A percentile compares a stretch with the other conserved stretches of the same genome.
Evolutionary conservation across 1,140 invertebrate species (phyloP).

Genomic region (Aphelinus certus): DNA sequence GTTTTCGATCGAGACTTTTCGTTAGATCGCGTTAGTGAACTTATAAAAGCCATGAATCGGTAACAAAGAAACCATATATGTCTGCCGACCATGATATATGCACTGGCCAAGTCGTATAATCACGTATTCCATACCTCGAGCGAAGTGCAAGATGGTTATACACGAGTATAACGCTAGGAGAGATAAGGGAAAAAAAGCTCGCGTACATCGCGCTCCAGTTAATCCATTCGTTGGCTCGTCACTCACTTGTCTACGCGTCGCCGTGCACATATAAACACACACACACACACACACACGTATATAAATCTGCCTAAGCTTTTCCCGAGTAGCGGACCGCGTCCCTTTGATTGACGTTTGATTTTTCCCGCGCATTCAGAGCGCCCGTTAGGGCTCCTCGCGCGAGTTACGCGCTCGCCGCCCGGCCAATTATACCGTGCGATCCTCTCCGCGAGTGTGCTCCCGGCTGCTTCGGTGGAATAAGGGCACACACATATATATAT

Average conservation of each 20-base stretch:
- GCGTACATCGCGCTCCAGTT: slow-evolving; percentile 21
- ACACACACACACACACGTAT: neutral
- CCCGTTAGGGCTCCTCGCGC: too few relatives aligned
- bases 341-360: slow-evolving; percentile 33
- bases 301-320: slow-evolving; percentile 26
- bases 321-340: slow-evolving; percentile 21
- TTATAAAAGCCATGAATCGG: too few relatives aligned
- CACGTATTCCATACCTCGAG: neutral
- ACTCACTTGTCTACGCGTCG: slow-evolving; percentile 11
- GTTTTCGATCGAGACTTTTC: too few relatives aligned
- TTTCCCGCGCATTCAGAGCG: neutral
- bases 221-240: slow-evolving; percentile 9
- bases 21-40: too few relatives aligned
- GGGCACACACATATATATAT: too few relatives aligned
- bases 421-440: neutral
- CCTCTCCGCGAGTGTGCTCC: neutral
- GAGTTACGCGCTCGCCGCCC: too few relatives aligned
- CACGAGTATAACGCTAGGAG: too few relatives aligned
- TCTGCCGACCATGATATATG: too few relatives aligned
- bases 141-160: too few relatives aligned
- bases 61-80: too few relatives aligned
- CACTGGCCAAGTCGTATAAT: neutral
- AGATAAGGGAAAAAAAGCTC: too few relatives aligned
- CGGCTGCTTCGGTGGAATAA: neutral
- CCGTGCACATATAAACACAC: neutral